These are phyloP conservation scores for Acomys russatus DNA, from an alignment of 2,797 vertebrate genomes.

Conservation along the genomic window DNA sequence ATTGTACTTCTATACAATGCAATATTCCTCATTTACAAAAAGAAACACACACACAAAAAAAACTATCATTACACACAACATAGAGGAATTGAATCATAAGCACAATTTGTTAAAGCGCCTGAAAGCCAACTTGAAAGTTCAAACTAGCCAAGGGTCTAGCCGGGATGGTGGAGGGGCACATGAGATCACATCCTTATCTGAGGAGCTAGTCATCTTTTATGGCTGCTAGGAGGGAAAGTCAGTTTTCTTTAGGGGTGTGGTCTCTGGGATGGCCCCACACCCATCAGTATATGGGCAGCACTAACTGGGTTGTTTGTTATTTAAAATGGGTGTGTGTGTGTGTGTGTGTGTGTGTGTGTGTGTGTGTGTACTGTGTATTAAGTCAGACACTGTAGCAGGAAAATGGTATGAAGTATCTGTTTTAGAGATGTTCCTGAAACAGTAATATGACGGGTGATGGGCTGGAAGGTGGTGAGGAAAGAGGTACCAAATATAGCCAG, in stretches of 20 bases:
- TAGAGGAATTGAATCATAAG: neutral
- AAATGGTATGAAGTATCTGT: neutral
- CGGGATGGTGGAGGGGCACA: neutral
- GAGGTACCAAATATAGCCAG: neutral
- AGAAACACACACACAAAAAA: neutral
- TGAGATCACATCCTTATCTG: neutral
- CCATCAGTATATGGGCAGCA: neutral
- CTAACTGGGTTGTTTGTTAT: neutral
- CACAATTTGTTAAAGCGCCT: neutral
- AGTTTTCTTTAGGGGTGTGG: neutral
- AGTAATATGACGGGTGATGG: neutral
- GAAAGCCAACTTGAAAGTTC: slow-evolving; percentile 1
- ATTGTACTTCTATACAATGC: neutral
- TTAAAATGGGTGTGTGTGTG: neutral
- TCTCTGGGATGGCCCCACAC: neutral
- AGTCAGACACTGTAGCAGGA: neutral
- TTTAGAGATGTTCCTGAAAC: neutral
- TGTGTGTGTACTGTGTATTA: neutral
- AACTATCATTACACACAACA: neutral
- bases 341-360: neutral
- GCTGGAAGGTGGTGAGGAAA: neutral
- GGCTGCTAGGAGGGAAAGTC: neutral
- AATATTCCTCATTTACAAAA: neutral
- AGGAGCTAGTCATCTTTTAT: neutral
- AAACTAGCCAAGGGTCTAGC: too few species aligned